These are phyloP conservation scores for Turdus rufiventris DNA, from an alignment of 2,113 vertebrate genomes.

Conservation along the genomic window DNA sequence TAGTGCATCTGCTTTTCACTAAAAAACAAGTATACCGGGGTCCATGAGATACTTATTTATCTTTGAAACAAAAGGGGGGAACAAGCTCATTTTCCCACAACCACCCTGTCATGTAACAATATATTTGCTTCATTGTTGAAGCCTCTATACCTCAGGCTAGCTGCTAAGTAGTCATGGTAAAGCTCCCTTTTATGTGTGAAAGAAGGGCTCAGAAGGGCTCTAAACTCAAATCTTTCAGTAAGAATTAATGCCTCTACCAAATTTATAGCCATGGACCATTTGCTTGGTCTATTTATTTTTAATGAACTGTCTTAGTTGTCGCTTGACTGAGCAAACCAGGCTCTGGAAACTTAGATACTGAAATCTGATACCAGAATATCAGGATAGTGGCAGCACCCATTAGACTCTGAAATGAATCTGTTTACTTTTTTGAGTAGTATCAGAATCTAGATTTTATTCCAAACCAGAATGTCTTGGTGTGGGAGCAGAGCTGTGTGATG, in stretches of 20 bases:
- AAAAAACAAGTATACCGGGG: not conserved
- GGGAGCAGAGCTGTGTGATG: not conserved
- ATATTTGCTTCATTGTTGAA: not conserved
- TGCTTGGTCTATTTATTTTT: not conserved
- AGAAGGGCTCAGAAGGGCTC: not conserved
- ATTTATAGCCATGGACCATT: not conserved
- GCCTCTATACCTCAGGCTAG: not conserved
- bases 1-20: not conserved
- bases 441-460: not conserved
- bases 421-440: not conserved
- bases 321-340: not conserved
- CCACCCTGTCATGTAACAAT: not conserved
- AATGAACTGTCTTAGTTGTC: not conserved
- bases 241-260: not conserved
- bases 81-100: rapidly evolving
- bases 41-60: not conserved
- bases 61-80: not conserved
- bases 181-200: not conserved
- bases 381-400: not conserved
- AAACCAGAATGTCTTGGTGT: not conserved
- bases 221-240: not conserved
- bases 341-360: not conserved
- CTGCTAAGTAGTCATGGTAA: not conserved
- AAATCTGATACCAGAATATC: not conserved
- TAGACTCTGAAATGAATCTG: not conserved